These are phyloP conservation scores for Hypsibius dujardini DNA, from an alignment of 1,140 invertebrate genomes.

Conservation along the genomic window DNA sequence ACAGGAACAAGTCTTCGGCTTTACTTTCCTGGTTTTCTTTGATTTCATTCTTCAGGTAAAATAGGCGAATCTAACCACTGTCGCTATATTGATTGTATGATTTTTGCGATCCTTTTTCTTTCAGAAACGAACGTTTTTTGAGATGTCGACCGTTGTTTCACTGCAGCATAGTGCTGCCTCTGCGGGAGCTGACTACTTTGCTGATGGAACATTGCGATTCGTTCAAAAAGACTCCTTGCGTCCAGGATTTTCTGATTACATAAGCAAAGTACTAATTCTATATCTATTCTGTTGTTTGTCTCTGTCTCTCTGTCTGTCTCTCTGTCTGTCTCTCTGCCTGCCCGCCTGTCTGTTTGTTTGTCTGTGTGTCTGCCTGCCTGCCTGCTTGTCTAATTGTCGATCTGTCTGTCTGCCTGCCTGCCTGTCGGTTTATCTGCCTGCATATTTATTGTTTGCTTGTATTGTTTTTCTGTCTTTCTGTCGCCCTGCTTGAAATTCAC, in stretches of 20 bases:
- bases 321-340: too few species aligned
- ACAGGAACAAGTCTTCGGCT: background rate
- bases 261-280: too few species aligned
- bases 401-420: too few species aligned
- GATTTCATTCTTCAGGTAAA: slow-evolving; percentile 5
- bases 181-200: background rate
- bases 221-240: background rate
- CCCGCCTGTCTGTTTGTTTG: background rate
- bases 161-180: background rate
- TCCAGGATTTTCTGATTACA: too few species aligned
- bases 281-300: too few species aligned
- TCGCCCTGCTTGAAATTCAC: too few species aligned
- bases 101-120: too few species aligned
- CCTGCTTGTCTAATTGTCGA: background rate
- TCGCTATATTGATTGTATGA: background rate
- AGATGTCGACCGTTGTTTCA: background rate
- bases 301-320: too few species aligned
- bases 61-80: background rate
- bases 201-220: background rate
- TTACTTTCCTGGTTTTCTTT: background rate
- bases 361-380: background rate
- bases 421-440: too few species aligned
- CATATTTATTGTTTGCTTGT: too few species aligned
- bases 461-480: too few species aligned
- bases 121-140: background rate